phyloP scores from a whole-genome alignment of 2,113 vertebrate species.

The Dasyurus viverrinus region DNA sequence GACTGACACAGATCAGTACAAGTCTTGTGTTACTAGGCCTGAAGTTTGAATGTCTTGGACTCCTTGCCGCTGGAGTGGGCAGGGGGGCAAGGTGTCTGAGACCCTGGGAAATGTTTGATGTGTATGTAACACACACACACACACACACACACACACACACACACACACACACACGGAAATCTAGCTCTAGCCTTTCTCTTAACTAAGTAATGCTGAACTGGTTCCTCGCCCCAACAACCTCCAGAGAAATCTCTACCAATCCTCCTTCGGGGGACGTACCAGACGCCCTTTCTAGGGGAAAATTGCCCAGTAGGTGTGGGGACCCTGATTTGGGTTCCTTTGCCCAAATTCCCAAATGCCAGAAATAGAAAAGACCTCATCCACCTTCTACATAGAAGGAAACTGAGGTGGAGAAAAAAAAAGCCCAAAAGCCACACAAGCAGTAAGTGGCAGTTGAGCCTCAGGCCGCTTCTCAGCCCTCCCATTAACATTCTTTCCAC shows the following conservation, averaged over 20 bases:
- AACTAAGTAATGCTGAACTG: neutral
- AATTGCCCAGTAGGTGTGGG: neutral
- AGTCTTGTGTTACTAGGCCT: neutral
- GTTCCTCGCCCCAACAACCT: rapidly evolving
- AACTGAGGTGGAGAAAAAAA: neutral
- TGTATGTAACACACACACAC: too few relatives aligned
- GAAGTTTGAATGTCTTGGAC: neutral
- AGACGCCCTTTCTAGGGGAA: neutral
- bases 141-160: too few relatives aligned
- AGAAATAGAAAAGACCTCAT: neutral
- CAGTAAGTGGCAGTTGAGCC: neutral
- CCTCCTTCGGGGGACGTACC: neutral
- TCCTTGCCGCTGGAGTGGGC: neutral
- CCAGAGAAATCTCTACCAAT: neutral
- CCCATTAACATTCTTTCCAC: neutral
- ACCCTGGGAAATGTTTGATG: too few relatives aligned
- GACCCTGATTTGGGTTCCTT: neutral
- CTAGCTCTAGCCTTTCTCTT: neutral
- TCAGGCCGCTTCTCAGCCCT: neutral
- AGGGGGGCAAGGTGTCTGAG: neutral
- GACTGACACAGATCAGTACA: neutral
- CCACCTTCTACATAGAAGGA: neutral
- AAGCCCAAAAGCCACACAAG: neutral
- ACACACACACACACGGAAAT: neutral
- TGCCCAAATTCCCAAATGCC: neutral